Conservation (phyloP, 2,113 vertebrate genomes). For the Noturus placidus region DNA sequence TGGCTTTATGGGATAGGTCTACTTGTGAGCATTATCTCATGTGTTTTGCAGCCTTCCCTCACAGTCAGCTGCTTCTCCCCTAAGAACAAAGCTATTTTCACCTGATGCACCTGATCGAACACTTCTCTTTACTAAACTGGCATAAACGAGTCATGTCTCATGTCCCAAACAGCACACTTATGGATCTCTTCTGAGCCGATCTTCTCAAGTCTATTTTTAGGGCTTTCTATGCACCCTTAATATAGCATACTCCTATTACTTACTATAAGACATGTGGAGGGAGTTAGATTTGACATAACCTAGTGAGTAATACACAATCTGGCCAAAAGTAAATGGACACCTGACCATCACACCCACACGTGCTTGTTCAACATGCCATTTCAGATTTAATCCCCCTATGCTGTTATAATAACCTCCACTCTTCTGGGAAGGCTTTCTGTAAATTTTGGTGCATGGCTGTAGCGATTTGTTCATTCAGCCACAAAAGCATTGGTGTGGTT, state of each 20-base stretch:
- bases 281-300: not conserved
- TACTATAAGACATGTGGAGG: not conserved
- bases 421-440: too few relatives aligned
- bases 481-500: too few relatives aligned
- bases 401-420: not conserved
- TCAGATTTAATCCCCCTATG: not conserved
- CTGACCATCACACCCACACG: not conserved
- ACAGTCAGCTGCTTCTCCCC: slow-evolving; percentile 15
- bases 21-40: slow-evolving; percentile 37
- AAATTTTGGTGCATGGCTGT: too few relatives aligned
- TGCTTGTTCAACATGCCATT: not conserved
- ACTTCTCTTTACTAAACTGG: not conserved
- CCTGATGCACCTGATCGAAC: not conserved
- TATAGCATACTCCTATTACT: not conserved
- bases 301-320: not conserved
- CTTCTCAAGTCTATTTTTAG: not conserved
- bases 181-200: not conserved
- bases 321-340: not conserved
- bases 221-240: not conserved
- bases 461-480: too few relatives aligned
- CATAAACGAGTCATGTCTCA: not conserved
- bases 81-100: slow-evolving; percentile 34
- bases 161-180: not conserved
- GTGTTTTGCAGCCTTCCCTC: slow-evolving; percentile 9
- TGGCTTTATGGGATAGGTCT: slow-evolving; percentile 26